Conservation (phyloP, 2,888 invertebrate species). For the Xiphydria camelus region DNA sequence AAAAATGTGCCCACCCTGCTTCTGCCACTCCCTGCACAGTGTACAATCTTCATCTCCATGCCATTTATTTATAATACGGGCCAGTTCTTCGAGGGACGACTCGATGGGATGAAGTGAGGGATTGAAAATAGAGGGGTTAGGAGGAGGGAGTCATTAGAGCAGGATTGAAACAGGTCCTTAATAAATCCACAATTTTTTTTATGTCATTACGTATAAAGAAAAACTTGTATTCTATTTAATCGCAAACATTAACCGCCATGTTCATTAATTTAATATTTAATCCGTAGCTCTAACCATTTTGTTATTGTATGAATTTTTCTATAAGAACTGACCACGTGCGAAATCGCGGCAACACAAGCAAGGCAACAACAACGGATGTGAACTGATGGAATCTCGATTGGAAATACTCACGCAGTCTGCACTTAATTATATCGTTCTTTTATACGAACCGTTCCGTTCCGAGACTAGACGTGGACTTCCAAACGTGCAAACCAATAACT, state of each 20-base stretch:
- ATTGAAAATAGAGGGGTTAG: constrained; percentile 5
- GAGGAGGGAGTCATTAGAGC: background rate
- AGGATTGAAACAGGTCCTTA: constrained; percentile 29
- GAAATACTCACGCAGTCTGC: too few species aligned
- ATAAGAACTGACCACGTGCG: background rate
- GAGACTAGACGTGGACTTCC: too few species aligned
- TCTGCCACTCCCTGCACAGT: too few species aligned
- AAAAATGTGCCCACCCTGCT: background rate
- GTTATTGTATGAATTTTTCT: background rate
- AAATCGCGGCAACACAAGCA: too few species aligned
- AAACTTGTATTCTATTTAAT: constrained; percentile 33
- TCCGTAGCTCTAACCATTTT: constrained; percentile 8
- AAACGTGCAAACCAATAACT: too few species aligned
- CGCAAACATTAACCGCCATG: constrained; percentile 25
- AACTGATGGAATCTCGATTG: too few species aligned
- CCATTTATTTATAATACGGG: too few species aligned
- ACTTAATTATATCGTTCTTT: too few species aligned
- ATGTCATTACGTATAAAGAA: constrained; percentile 7
- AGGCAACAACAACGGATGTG: too few species aligned
- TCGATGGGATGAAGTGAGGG: background rate
- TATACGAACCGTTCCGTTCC: too few species aligned
- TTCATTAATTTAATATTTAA: constrained; percentile 38
- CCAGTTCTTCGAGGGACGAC: too few species aligned
- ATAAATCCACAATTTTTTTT: constrained; percentile 30
- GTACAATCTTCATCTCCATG: too few species aligned